Conservation (phyloP, 2,888 invertebrate species). For the Apodemia zela region DNA sequence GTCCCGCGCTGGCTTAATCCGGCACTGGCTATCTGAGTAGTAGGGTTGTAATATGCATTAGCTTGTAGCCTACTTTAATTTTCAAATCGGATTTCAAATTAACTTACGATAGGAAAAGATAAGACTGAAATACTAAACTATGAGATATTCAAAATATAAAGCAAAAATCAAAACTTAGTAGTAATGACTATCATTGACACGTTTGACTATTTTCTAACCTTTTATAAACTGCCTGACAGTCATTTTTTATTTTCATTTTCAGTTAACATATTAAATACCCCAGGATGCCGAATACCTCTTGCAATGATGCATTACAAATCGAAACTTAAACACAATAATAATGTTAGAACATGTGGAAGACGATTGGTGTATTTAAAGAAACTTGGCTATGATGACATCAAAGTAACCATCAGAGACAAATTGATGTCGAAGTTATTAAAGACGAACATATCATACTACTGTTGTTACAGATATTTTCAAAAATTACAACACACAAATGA, state of each 20-base stretch:
- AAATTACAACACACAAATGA: constrained; percentile 17
- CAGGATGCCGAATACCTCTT: constrained; percentile 60
- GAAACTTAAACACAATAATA: constrained; percentile 15
- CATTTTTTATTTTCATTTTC: constrained; percentile 23
- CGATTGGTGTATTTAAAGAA: constrained; percentile 56
- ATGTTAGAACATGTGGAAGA: constrained; percentile 44
- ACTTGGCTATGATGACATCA: constrained; percentile 42
- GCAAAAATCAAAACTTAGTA: too few relatives aligned
- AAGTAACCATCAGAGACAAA: constrained; percentile 45
- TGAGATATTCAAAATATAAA: too few relatives aligned
- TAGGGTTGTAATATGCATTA: too few relatives aligned
- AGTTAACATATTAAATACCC: constrained; percentile 50
- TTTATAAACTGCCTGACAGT: too few relatives aligned
- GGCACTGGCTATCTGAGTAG: too few relatives aligned
- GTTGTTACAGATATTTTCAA: constrained; percentile 53
- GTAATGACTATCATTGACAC: too few relatives aligned
- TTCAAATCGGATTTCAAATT: too few relatives aligned
- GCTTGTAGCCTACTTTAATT: too few relatives aligned
- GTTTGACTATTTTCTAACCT: too few relatives aligned
- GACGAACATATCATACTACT: constrained; percentile 43
- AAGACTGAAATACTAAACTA: too few relatives aligned
- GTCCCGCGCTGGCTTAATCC: too few relatives aligned
- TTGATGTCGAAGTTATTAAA: constrained; percentile 45
- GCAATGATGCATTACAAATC: constrained; percentile 43
- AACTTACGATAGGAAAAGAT: too few relatives aligned